Percentiles rank a stretch among this genome's conserved stretches.
These are phyloP conservation scores for Bucco capensis DNA, from an alignment of 2,113 vertebrate genomes.

Conservation along the genomic window DNA sequence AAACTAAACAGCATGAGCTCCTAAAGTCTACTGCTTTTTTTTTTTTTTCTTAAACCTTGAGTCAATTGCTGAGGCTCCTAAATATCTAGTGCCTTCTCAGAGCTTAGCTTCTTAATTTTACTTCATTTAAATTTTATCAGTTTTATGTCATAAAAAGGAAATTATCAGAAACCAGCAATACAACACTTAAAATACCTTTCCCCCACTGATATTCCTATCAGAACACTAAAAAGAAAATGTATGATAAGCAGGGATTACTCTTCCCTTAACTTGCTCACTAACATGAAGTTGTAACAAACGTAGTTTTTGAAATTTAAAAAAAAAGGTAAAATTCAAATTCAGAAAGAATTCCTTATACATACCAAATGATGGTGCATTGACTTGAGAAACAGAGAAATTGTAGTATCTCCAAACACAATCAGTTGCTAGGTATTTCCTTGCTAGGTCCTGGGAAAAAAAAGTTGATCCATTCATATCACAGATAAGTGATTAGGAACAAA, in stretches of 20 bases:
- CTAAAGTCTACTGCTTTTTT: neutral
- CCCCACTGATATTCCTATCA: neutral
- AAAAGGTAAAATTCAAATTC: neutral
- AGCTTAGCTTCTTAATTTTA: neutral
- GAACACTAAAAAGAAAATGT: neutral
- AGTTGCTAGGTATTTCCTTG: constrained; percentile 66
- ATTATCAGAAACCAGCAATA: neutral
- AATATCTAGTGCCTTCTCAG: neutral
- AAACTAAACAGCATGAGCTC: neutral
- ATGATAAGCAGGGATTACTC: neutral
- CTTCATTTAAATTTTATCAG: neutral
- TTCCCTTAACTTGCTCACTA: neutral
- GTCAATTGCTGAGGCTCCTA: neutral
- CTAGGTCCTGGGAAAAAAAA: constrained; percentile 75
- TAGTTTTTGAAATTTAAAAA: neutral
- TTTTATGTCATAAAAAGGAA: neutral
- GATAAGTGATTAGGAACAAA: neutral
- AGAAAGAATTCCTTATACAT: constrained; percentile 55
- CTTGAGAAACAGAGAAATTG: constrained; percentile 87
- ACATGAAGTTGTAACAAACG: neutral
- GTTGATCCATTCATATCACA: neutral
- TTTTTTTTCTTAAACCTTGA: neutral
- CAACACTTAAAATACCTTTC: neutral
- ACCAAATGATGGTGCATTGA: constrained; percentile 84
- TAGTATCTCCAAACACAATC: constrained; percentile 89